Percentiles rank a stretch among this genome's conserved stretches.
phyloP scores from a whole-genome alignment of 2,888 invertebrate genomes.

The Apamea sordens region DNA sequence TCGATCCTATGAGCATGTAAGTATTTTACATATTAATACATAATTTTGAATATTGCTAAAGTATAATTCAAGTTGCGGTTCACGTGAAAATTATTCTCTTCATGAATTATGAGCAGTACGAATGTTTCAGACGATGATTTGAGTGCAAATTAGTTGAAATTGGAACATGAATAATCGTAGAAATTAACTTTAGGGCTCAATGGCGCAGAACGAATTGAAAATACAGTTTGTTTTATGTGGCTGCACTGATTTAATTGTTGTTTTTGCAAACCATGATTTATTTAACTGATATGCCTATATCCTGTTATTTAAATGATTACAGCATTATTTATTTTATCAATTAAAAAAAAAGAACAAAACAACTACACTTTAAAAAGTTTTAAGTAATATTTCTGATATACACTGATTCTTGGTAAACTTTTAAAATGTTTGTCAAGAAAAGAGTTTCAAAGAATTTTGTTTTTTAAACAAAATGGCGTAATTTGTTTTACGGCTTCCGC shows the following conservation, averaged over 20 bases:
- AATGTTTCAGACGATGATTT: constrained; percentile 5
- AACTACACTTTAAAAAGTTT: constrained; percentile 22
- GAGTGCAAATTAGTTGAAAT: constrained; percentile 4
- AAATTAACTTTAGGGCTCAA: constrained; percentile 26
- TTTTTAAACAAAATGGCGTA: constrained; percentile 50
- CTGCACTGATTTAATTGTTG: constrained; percentile 8
- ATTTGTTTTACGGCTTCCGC: constrained; percentile 60
- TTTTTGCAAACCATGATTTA: constrained; percentile 7
- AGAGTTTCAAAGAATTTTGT: constrained; percentile 55
- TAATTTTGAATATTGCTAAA: not conserved
- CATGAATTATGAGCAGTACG: not conserved
- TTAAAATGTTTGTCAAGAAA: constrained; percentile 46
- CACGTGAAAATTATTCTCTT: not conserved
- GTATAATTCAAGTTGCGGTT: not conserved
- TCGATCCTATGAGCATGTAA: constrained; percentile 83
- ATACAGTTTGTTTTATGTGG: constrained; percentile 17
- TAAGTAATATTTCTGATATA: constrained; percentile 32
- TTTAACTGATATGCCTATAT: not conserved
- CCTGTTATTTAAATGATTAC: not conserved
- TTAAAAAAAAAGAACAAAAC: not conserved
- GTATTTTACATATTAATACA: constrained; percentile 67
- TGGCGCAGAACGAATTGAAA: constrained; percentile 38
- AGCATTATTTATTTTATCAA: not conserved
- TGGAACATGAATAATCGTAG: not conserved
- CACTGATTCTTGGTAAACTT: constrained; percentile 43